Percentiles rank a stretch among this genome's conserved stretches.
These are phyloP conservation scores for Tragelaphus scriptus DNA, from an alignment of 2,113 vertebrate genomes.

Conservation along the genomic window DNA sequence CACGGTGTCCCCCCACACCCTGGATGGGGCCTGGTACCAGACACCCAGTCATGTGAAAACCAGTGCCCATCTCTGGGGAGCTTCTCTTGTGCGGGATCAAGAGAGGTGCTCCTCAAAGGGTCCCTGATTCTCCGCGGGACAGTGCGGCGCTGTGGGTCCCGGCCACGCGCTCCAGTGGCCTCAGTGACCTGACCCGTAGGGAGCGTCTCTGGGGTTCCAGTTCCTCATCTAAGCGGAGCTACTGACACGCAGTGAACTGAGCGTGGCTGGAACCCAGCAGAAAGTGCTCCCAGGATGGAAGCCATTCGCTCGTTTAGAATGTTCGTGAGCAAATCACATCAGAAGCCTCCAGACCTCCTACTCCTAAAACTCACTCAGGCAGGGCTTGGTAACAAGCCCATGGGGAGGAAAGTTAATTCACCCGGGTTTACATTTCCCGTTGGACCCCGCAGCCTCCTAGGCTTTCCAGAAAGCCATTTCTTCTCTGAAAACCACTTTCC, in stretches of 20 bases:
- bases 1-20: no score
- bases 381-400: no score
- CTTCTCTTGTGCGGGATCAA: neutral
- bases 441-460: neutral
- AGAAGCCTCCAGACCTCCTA: neutral
- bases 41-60: neutral
- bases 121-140: fast-evolving
- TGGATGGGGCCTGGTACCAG: neutral
- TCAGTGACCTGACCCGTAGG: neutral
- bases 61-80: neutral
- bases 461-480: neutral
- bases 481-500: neutral
- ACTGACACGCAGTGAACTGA: neutral
- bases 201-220: no score
- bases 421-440: neutral
- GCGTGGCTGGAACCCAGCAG: fast-evolving
- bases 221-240: fast-evolving
- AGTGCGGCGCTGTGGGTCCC: fast-evolving
- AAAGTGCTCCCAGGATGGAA: neutral
- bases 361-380: neutral
- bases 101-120: neutral
- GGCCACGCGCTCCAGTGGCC: fast-evolving
- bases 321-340: neutral
- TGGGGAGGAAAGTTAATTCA: neutral
- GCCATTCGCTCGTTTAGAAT: neutral